A percentile compares a stretch with the other conserved stretches of the same genome.
Conservation (phyloP, 1,140 invertebrate species). For the Pentalonia nigronervosa region DNA sequence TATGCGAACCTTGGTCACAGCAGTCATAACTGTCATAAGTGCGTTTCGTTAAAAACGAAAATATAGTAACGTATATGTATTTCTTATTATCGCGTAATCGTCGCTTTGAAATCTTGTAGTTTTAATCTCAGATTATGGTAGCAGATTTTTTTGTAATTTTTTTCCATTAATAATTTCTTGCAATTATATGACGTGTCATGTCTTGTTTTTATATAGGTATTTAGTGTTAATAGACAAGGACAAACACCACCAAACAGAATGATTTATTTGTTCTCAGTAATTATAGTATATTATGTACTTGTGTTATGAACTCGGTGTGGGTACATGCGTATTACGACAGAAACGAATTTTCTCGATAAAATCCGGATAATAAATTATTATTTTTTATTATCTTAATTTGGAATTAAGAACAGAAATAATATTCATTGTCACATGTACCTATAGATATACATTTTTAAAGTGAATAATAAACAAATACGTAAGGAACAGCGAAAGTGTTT, state of each 20-base stretch:
- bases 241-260: not conserved
- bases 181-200: not conserved
- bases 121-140: not conserved
- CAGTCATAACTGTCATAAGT: not conserved
- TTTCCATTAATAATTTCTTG: not conserved
- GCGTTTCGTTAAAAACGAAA: not conserved
- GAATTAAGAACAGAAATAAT: not conserved
- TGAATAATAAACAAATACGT: not conserved
- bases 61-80: not conserved
- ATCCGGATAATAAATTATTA: not conserved
- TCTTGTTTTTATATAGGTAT: not conserved
- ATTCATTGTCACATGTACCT: not conserved
- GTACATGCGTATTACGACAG: not conserved
- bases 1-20: not conserved
- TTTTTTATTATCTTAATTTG: not conserved
- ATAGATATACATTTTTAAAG: not conserved
- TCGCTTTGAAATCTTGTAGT: not conserved
- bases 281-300: not conserved
- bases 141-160: not conserved
- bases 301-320: not conserved
- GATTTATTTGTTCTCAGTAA: not conserved
- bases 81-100: not conserved
- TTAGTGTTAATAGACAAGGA: not conserved
- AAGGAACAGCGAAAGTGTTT: not conserved
- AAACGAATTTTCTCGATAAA: not conserved